Percentiles rank a stretch among this genome's conserved stretches.
Evolutionary conservation across 2,888 invertebrate species (phyloP).

Genomic region (Agrotis puta): DNA sequence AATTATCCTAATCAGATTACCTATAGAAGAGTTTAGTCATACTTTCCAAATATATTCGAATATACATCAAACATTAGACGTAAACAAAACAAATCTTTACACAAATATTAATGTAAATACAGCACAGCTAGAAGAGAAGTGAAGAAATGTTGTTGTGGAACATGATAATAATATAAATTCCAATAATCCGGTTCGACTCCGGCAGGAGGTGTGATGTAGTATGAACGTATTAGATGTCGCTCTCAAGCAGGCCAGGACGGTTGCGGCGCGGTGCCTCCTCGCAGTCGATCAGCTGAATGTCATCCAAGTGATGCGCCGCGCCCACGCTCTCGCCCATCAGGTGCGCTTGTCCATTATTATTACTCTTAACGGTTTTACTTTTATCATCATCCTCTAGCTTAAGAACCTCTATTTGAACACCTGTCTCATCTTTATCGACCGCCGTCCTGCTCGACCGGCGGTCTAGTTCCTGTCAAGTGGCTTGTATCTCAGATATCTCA

Average conservation of each 20-base stretch:
- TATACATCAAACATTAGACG: constrained; percentile 63
- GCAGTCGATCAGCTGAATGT: constrained; percentile 85
- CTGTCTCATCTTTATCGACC: constrained; percentile 88
- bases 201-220: constrained; percentile 40
- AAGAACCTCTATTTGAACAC: constrained; percentile 85
- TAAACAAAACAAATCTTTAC: constrained; percentile 58
- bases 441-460: constrained; percentile 88
- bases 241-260: constrained; percentile 85
- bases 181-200: constrained; percentile 22
- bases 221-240: constrained; percentile 81
- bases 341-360: constrained; percentile 75
- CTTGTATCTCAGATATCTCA: constrained; percentile 78
- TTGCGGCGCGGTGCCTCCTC: constrained; percentile 72
- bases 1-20: constrained; percentile 48
- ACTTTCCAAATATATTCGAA: constrained; percentile 65
- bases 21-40: constrained; percentile 68
- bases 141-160: constrained; percentile 12
- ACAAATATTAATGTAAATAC: constrained; percentile 52
- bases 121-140: constrained; percentile 32
- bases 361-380: constrained; percentile 53
- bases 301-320: constrained; percentile 75
- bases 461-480: constrained; percentile 88
- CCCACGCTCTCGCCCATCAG: constrained; percentile 75
- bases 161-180: constrained; percentile 31
- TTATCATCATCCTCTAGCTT: constrained; percentile 74